Evolutionary conservation across 2,113 vertebrate genomes (phyloP).

Genomic region (Diglossa brunneiventris): DNA sequence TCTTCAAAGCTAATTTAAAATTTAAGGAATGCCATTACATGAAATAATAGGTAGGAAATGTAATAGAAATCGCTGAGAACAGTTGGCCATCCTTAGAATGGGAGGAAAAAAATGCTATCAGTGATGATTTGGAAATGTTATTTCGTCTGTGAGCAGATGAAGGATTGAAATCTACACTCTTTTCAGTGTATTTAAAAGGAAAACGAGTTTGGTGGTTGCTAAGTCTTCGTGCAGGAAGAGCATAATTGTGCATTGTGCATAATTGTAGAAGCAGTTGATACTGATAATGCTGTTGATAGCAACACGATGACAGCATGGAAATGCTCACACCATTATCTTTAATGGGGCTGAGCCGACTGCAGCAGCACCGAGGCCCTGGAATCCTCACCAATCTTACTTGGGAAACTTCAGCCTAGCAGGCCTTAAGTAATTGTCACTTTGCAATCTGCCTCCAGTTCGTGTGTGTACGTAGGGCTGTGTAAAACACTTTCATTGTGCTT

Average conservation of each 20-base stretch:
- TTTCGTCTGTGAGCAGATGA: constrained; percentile 77
- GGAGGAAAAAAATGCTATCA: constrained; percentile 72
- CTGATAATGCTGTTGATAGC: constrained; percentile 58
- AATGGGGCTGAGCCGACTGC: constrained; percentile 46
- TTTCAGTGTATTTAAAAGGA: constrained; percentile 77
- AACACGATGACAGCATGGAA: constrained; percentile 59
- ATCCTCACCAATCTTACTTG: constrained; percentile 58
- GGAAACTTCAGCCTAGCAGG: constrained; percentile 51
- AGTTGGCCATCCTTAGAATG: constrained; percentile 81
- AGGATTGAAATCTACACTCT: constrained; percentile 76
- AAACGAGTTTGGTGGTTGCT: constrained; percentile 60
- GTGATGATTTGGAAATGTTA: constrained; percentile 78
- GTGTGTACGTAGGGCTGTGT: background rate
- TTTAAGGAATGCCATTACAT: constrained; percentile 89
- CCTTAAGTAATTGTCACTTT: constrained; percentile 52
- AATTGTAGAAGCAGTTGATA: constrained; percentile 66
- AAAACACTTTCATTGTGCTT: constrained; percentile 17
- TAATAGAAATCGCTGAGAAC: constrained; percentile 82
- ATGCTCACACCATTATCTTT: constrained; percentile 58
- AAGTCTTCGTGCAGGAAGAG: constrained; percentile 55
- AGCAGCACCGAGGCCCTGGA: constrained; percentile 35
- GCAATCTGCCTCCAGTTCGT: constrained; percentile 22
- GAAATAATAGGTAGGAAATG: constrained; percentile 86
- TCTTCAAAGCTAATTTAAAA: constrained; percentile 95
- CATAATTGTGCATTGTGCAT: constrained; percentile 36